These are phyloP conservation scores for Uloborus plumipes DNA, from an alignment of 2,888 invertebrate genomes.

Conservation along the genomic window DNA sequence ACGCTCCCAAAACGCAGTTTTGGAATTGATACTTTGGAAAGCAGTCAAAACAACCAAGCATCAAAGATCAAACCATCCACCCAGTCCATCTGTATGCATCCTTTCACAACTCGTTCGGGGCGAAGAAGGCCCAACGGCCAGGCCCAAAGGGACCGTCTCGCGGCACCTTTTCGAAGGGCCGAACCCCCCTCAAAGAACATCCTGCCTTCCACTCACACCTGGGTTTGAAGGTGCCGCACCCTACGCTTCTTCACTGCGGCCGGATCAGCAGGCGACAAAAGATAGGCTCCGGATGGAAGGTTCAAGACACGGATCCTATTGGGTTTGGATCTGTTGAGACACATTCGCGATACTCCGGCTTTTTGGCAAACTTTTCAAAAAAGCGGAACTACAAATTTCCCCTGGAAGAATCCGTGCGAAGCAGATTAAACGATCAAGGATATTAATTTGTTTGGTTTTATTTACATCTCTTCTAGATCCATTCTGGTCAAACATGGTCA, in stretches of 20 bases:
- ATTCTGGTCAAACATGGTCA: no score
- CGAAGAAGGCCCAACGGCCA: neutral
- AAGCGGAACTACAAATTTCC: no score
- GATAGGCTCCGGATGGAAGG: neutral
- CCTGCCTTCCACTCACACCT: slow-evolving; percentile 23
- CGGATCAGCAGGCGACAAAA: neutral
- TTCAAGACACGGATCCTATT: slow-evolving; percentile 4
- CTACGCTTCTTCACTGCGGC: slow-evolving; percentile 16
- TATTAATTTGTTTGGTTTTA: no score
- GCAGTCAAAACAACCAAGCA: no score
- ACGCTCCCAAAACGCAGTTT: no score
- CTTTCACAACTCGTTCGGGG: neutral
- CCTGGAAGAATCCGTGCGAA: no score
- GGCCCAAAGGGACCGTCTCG: slow-evolving; percentile 13
- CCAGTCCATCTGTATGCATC: slow-evolving; percentile 14
- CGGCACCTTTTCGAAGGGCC: slow-evolving; percentile 2
- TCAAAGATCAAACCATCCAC: slow-evolving; percentile 8
- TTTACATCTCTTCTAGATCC: no score
- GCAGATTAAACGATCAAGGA: no score
- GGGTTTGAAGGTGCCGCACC: neutral
- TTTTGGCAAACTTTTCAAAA: no score
- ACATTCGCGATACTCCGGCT: no score
- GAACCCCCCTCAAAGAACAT: slow-evolving; percentile 26
- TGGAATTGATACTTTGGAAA: no score
- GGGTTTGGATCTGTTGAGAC: neutral